Evolutionary conservation across 2,113 vertebrate genomes (phyloP).

Genomic region (Stomatorhinus ivindoensis): DNA sequence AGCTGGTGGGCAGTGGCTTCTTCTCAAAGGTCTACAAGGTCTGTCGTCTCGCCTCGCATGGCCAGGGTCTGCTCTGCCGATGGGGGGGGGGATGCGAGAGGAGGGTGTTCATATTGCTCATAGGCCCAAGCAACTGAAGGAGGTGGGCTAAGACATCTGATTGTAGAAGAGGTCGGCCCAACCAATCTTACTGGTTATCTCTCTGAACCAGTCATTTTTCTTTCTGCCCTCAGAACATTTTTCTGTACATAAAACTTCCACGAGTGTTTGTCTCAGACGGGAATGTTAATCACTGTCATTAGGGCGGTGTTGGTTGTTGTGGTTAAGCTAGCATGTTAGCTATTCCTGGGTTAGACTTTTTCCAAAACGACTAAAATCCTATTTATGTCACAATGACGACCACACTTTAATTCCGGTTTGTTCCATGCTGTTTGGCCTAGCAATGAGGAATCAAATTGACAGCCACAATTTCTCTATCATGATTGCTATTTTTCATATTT

Average conservation of each 20-base stretch:
- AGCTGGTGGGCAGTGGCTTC: conserved; percentile 63
- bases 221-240: too few relatives aligned
- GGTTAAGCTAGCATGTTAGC: not conserved
- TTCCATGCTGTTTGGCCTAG: not conserved
- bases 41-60: conserved; percentile 7
- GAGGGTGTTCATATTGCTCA: too few relatives aligned
- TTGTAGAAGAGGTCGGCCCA: too few relatives aligned
- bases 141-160: too few relatives aligned
- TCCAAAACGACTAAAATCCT: not conserved
- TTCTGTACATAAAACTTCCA: too few relatives aligned
- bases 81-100: not conserved
- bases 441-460: not conserved
- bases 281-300: not conserved
- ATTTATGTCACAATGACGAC: not conserved
- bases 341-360: not conserved
- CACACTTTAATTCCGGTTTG: not conserved
- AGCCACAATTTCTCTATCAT: not conserved
- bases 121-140: too few relatives aligned
- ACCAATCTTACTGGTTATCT: too few relatives aligned
- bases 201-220: too few relatives aligned
- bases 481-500: not conserved
- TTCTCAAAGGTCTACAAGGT: conserved; percentile 70
- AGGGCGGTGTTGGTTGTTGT: not conserved
- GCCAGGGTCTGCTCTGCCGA: not conserved
- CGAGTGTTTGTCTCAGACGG: too few relatives aligned